Evolutionary conservation across 2,797 vertebrate genomes (phyloP), one percentile per base, ranked within the genome.

Genomic region (Babyrousa celebensis): DNA sequence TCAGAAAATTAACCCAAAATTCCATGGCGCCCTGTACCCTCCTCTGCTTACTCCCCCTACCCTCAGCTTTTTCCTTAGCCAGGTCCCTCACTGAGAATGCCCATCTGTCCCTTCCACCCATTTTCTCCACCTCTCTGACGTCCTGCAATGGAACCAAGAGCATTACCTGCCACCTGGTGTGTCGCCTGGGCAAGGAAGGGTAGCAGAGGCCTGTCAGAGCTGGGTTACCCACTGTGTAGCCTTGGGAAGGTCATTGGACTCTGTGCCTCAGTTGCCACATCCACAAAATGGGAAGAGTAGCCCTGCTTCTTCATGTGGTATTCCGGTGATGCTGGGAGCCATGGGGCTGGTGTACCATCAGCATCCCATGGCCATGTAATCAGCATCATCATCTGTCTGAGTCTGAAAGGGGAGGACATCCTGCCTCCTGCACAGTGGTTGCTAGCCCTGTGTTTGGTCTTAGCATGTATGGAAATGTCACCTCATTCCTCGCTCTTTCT

Each of bases 401-500:
- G 63, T 25, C 21, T 6, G 3, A 62, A 11, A 2, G 0, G 5
- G 71, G 29, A 78, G 72, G 43, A 25, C 1, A 23, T 3, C 21
- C 20, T 78, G 56, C 32, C 77, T 71, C 58, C 58, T 16, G 4
- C 1, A 9, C 1, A 60, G 16, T 29, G 27, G 29, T 21, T 71
- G 43, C 91, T 17, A n/a, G 43, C 20, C 16, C 58, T 6, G 11
- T 16, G 5, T 71, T 43, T 36, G 60, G 43, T 54, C 56, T 88
- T 52, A 21, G 32, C 36, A 5, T 4, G 1, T 11, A 21, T 11
- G 48, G 62, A 91, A 89, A 67, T 36, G 23, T 20, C 17, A 16
- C 52, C 14, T 43, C 4, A 5, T 32, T 12, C 2, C 0, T 0
- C 1, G 1, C 18, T 25, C 15, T 56, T 20, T 0, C 0, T 56